Base-by-base conservation (phyloP, 1,140 invertebrate genomes). In the Drosophila pachea region DNA sequence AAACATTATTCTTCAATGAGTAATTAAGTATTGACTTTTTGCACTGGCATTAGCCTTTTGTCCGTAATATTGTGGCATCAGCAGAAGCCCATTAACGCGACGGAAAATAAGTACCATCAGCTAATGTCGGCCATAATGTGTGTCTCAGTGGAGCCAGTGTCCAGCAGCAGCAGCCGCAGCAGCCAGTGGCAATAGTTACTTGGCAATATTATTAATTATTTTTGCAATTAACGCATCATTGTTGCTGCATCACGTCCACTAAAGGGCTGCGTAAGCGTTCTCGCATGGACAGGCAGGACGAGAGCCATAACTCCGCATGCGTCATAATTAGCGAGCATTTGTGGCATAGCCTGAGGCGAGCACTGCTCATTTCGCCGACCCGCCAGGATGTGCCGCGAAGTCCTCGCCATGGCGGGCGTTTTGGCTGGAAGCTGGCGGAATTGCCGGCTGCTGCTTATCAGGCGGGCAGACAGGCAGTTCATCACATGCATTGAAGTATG, bases 221-320 rank as follows among this genome's bases (percentile, higher is more conserved):
- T 86, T 72, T 69, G 77, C 81, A 86, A 86, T 86, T 86, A 86
- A 81, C 62, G 81, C 74, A 58, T 67, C 76, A 86, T 86, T 86
- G 82, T 86, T 86, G 74, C 81, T 86, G 76, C 76, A 86, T 84
- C 81, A 84, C 67, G 81, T 74, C 63, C 76, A 48, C 63, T 62
- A 76, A 84, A 70, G 38, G 75, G 48, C 73, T 76, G 69, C 69
- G 76, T 86, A 86, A 84, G 81, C 79, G 70, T 70, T 62, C 5
- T 55, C 5, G 43, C 16, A 40, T 38, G 32, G 32, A 32, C 50
- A 53, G 48, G 55, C 45, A 61, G 77, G 32, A 42, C 50, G 68
- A 14, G 61, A 14, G 61, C 22, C 43, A 54, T 60, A 68, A 68
- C 60, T 73, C 74, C 56, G 73, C 76, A 79, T 74, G 81, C 81